Percentiles rank a stretch among this genome's conserved stretches.
Evolutionary conservation across 2,113 vertebrate species (phyloP).

Genomic region (Sceloporus tristichus): DNA sequence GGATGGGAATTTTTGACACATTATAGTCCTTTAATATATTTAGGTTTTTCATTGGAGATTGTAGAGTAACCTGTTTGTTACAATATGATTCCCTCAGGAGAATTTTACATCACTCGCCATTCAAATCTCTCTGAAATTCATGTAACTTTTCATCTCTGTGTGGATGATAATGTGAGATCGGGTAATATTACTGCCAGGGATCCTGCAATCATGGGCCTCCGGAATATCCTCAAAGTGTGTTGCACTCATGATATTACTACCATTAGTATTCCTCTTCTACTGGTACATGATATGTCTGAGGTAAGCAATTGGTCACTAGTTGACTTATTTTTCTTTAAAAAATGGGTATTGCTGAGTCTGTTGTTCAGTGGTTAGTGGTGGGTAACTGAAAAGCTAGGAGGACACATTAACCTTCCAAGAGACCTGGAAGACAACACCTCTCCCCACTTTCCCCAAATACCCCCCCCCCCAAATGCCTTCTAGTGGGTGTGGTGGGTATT

Average conservation of each 20-base stretch:
- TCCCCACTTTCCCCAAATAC: too few species aligned
- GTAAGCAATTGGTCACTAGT: conserved; percentile 71
- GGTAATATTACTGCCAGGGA: conserved; percentile 94
- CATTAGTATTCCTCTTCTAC: conserved; percentile 92
- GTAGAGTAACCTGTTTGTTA: conserved; percentile 8
- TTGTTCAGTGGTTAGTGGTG: not conserved
- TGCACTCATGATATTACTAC: conserved; percentile 97
- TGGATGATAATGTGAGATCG: conserved; percentile 94
- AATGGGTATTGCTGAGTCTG: not conserved
- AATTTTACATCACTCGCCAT: conserved; percentile 96
- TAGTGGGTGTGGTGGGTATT: too few species aligned
- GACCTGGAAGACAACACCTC: too few species aligned
- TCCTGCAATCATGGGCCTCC: conserved; percentile 96
- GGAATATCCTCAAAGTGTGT: conserved; percentile 98
- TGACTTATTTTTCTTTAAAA: not conserved
- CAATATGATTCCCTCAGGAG: conserved; percentile 80
- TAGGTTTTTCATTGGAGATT: not conserved
- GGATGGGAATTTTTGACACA: not conserved
- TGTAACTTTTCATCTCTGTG: conserved; percentile 94
- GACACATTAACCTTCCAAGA: too few species aligned
- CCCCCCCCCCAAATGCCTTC: too few species aligned
- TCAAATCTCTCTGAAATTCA: conserved; percentile 98
- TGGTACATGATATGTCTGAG: conserved; percentile 98
- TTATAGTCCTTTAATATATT: not conserved
- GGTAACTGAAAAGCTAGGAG: too few species aligned